Percentiles rank a stretch among this genome's conserved stretches.
phyloP scores from a whole-genome alignment of 1,140 invertebrate species.

The Laupala kohalensis region DNA sequence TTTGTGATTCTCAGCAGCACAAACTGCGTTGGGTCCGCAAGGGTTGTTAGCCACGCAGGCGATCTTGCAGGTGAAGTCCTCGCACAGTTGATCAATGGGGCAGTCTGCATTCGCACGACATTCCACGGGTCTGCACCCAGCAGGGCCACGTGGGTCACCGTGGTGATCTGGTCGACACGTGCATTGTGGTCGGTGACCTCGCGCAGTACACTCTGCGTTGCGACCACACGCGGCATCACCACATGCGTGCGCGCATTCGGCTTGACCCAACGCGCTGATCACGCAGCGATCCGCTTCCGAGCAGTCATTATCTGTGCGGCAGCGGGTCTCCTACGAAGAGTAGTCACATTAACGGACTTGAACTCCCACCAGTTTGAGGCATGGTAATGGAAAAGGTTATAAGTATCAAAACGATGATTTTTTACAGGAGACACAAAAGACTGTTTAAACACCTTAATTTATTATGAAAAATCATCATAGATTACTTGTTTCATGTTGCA shows the following conservation, averaged over 20 bases:
- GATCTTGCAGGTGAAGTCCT: constrained; percentile 66
- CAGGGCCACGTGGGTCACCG: constrained; percentile 57
- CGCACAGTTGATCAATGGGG: constrained; percentile 66
- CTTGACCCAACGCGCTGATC: constrained; percentile 45
- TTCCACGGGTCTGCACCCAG: constrained; percentile 63
- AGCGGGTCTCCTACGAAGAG: constrained; percentile 63
- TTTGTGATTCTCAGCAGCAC: constrained; percentile 62
- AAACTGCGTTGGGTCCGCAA: constrained; percentile 70
- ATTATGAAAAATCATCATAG: no score
- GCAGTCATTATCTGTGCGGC: constrained; percentile 55
- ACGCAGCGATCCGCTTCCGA: constrained; percentile 49
- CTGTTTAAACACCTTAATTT: no score
- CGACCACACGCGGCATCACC: constrained; percentile 55
- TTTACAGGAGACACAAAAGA: no score
- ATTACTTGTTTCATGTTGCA: no score
- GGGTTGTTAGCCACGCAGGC: constrained; percentile 66
- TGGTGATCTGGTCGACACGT: constrained; percentile 61
- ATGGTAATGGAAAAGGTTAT: no score
- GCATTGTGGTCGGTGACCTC: constrained; percentile 57
- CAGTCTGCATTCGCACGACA: constrained; percentile 58
- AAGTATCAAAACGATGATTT: no score
- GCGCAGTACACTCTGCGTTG: constrained; percentile 60
- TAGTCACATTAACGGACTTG: no score
- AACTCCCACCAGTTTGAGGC: no score
- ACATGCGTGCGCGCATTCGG: constrained; percentile 58